phyloP scores from a whole-genome alignment of 2,888 invertebrate species.

The Neelides folsomi region DNA sequence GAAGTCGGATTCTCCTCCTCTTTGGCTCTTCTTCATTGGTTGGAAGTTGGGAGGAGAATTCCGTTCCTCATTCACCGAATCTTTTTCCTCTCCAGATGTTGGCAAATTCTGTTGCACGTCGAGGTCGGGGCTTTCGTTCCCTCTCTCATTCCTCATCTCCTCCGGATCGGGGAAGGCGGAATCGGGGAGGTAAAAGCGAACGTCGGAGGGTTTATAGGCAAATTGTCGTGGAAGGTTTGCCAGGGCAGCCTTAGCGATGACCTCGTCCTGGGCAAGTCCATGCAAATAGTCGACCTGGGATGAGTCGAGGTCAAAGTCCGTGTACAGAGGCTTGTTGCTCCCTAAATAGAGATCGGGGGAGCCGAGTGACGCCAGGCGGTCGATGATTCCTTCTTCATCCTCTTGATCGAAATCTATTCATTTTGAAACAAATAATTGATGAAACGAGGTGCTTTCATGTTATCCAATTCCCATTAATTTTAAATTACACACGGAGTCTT shows the following conservation, averaged over 20 bases:
- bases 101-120: not conserved
- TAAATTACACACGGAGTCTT: no score
- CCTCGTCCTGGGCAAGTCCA: slow-evolving; percentile 8
- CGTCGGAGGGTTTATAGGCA: slow-evolving; percentile 26
- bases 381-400: slow-evolving; percentile 29
- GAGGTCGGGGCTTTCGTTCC: not conserved
- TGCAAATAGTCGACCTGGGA: slow-evolving; percentile 12
- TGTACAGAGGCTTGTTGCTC: slow-evolving; percentile 11
- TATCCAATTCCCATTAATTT: not conserved
- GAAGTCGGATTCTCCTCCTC: not conserved
- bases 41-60: no score
- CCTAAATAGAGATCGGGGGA: slow-evolving; percentile 6
- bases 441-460: not conserved
- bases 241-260: slow-evolving; percentile 10
- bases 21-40: no score
- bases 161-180: slow-evolving; percentile 1
- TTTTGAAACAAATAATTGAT: not conserved
- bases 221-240: slow-evolving; percentile 22
- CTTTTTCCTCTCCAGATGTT: not conserved
- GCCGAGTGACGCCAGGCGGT: slow-evolving; percentile 18
- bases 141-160: not conserved
- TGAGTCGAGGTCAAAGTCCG: slow-evolving; percentile 12
- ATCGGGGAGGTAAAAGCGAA: slow-evolving; percentile 23
- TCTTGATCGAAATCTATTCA: slow-evolving; percentile 6
- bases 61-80: not conserved